Conservation (phyloP, 2,888 invertebrate species). For the Iselma pallidipennis region DNA sequence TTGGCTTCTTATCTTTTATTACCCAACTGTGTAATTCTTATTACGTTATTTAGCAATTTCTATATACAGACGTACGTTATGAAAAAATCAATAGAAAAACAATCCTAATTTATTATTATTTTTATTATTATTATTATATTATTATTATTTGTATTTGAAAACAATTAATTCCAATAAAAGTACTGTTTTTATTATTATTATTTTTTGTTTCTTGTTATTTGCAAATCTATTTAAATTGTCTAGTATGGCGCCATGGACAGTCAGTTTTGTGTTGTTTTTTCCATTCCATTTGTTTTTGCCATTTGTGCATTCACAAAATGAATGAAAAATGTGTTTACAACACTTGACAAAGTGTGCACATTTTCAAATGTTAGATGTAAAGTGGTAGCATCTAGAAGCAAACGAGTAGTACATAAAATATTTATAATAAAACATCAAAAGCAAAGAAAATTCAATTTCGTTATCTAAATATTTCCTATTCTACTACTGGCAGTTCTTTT, state of each 20-base stretch:
- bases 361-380: conserved; percentile 27
- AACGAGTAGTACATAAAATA: conserved; percentile 38
- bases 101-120: not conserved
- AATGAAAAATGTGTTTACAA: conserved; percentile 42
- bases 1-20: not conserved
- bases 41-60: not conserved
- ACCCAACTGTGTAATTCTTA: not conserved
- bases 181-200: not conserved
- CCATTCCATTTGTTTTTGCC: conserved; percentile 37
- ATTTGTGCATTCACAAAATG: conserved; percentile 36
- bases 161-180: too few relatives aligned
- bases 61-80: not conserved
- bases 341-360: conserved; percentile 23
- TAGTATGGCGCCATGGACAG: not conserved
- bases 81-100: not conserved
- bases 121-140: not conserved
- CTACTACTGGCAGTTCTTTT: too few relatives aligned
- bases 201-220: not conserved
- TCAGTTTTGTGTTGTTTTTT: conserved; percentile 7
- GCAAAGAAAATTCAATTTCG: conserved; percentile 37
- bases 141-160: too few relatives aligned
- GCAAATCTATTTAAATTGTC: not conserved
- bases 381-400: conserved; percentile 32
- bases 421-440: conserved; percentile 36
- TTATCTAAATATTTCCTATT: conserved; percentile 33